Evolutionary conservation across 2,113 vertebrate genomes (phyloP).

Genomic region (Eidolon helvum): DNA sequence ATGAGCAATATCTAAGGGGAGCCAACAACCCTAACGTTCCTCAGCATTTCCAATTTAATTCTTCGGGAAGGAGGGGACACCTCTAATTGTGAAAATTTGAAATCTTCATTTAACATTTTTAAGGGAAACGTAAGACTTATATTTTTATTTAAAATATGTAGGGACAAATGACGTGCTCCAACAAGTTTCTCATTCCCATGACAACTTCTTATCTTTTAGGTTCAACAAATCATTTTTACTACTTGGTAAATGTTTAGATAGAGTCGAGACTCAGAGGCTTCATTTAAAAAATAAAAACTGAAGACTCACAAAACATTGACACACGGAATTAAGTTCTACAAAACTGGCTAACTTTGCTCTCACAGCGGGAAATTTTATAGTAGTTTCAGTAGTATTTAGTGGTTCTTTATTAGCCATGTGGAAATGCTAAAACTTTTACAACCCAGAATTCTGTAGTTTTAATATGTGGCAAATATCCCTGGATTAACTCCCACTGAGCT

Average conservation of each 20-base stretch:
- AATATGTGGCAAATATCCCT: constrained; percentile 70
- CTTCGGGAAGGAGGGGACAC: neutral
- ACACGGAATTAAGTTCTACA: constrained; percentile 44
- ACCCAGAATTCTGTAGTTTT: constrained; percentile 65
- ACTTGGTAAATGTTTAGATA: constrained; percentile 28
- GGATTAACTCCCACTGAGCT: constrained; percentile 56
- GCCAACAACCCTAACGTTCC: neutral
- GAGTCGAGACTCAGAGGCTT: constrained; percentile 39
- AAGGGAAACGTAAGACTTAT: neutral
- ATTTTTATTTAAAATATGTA: constrained; percentile 50
- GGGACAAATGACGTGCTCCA: neutral
- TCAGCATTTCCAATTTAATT: constrained; percentile 10
- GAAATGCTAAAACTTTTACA: constrained; percentile 72
- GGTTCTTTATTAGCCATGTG: constrained; percentile 63
- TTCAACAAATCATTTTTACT: constrained; percentile 53
- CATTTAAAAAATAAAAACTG: constrained; percentile 61
- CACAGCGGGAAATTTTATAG: constrained; percentile 48
- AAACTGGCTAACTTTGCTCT: constrained; percentile 43
- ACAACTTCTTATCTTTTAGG: neutral
- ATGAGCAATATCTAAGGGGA: neutral
- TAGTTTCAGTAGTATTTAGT: constrained; percentile 50
- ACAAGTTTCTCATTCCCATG: constrained; percentile 2
- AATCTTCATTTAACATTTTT: neutral
- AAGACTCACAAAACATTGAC: neutral
- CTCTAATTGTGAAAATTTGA: neutral